Conservation (phyloP, 2,113 vertebrate genomes). For the Tursiops truncatus region DNA sequence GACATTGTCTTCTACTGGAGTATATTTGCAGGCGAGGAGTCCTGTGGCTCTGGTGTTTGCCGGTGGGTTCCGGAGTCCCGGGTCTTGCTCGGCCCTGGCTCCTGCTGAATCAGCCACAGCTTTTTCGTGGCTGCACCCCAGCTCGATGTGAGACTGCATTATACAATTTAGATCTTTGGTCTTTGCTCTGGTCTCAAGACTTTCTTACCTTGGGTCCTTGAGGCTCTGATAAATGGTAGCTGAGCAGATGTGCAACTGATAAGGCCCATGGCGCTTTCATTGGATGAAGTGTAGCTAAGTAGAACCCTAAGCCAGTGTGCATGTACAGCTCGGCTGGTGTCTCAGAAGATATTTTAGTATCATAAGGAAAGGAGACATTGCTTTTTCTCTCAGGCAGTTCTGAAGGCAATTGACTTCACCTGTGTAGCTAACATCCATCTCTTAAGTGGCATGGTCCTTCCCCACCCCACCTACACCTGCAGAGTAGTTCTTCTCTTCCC, state of each 20-base stretch:
- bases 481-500: no score
- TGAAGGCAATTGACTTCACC: not conserved
- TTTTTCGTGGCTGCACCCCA: not conserved
- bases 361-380: not conserved
- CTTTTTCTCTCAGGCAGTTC: not conserved
- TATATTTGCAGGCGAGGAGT: not conserved
- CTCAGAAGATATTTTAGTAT: not conserved
- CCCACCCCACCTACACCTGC: accelerated
- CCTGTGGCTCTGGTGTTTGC: not conserved
- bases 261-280: not conserved
- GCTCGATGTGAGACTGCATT: not conserved
- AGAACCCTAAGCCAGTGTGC: not conserved
- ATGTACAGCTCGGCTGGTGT: not conserved
- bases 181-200: not conserved
- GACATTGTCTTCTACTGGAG: not conserved
- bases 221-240: not conserved
- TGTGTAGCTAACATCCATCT: accelerated
- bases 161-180: not conserved
- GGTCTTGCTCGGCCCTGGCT: not conserved
- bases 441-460: no score
- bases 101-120: not conserved
- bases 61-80: not conserved
- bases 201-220: not conserved
- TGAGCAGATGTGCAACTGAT: not conserved
- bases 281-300: not conserved